Evolutionary conservation across 2,888 invertebrate species (phyloP), one percentile per base, ranked within the genome.

Genomic region (Parnassius mnemosyne): DNA sequence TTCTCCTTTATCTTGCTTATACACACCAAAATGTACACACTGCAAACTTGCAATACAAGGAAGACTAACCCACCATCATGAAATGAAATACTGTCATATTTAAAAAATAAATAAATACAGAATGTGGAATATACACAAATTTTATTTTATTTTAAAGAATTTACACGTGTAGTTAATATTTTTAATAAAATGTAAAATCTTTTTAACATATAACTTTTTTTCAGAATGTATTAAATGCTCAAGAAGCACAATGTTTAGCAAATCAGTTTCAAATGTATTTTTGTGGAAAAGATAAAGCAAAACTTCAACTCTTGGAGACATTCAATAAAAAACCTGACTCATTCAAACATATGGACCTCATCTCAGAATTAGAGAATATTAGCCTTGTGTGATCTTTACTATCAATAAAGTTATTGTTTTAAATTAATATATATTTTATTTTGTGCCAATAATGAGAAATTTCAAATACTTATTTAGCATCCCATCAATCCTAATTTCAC

Each of bases 211-310:
- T 13, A 49, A 0, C 1, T 65, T 56, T 50, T 52, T 77, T 77
- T 61, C 84, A 92, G 74, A 95, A 96, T 82, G 94, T 95, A 0
- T 81, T 97, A 61, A 94, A 89, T 79, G 94, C 93, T 0, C 93
- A 94, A 76, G 97, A 97, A 84, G 97, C 97, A 0, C 96, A 95
- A 76, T 97, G 96, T 78, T 84, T 97, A 60, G 96, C 95, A 0
- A 97, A 97, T 81, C 96, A 97, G 80, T 86, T 97, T 65, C 96
- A 97, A 80, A 89, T 97, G 84, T 97, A 96, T 84, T 97, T 97
- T 80, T 93, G 93, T 56, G 93, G 94, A 69, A 92, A 94, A 59
- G 93, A 95, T 77, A 79, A 92, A 12, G 87, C 86, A 7, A 95
- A 96, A 77, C 76, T 92, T 1, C 81, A 92, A 53, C 80, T 97